phyloP scores from a whole-genome alignment of 2,797 vertebrate genomes.

The Triplophysa yarkandensis region DNA sequence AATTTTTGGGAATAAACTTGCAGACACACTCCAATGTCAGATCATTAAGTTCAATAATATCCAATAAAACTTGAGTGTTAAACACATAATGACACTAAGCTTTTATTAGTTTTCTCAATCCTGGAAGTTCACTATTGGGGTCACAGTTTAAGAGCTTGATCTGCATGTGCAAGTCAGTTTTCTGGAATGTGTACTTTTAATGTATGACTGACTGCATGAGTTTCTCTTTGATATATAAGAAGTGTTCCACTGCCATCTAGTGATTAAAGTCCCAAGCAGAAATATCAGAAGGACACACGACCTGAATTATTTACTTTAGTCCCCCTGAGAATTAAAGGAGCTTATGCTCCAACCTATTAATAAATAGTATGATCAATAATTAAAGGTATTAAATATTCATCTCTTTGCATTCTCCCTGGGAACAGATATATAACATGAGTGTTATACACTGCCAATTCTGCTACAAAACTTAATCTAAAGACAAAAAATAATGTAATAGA shows the following conservation, averaged over 20 bases:
- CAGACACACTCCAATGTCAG: not conserved
- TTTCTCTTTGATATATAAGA: not conserved
- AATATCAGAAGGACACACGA: not conserved
- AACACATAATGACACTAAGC: not conserved
- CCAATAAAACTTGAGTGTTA: not conserved
- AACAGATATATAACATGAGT: not conserved
- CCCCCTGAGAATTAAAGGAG: not conserved
- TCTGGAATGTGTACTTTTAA: not conserved
- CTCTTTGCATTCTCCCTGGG: not conserved
- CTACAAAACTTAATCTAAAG: not conserved
- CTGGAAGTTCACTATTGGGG: not conserved
- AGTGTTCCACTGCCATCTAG: slow-evolving; percentile 46
- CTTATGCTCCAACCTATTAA: not conserved
- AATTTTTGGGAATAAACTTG: no score
- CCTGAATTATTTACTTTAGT: not conserved
- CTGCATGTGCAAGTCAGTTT: not conserved
- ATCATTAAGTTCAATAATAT: not conserved
- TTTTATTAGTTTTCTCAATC: not conserved
- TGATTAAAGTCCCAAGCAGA: not conserved
- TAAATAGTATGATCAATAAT: not conserved
- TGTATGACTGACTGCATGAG: not conserved
- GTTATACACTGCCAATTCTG: not conserved
- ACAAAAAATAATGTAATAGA: not conserved
- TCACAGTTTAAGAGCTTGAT: not conserved
- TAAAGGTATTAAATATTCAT: not conserved